Base-by-base conservation (phyloP, 2,113 vertebrate species). In the Pseudorectes ferrugineus region DNA sequence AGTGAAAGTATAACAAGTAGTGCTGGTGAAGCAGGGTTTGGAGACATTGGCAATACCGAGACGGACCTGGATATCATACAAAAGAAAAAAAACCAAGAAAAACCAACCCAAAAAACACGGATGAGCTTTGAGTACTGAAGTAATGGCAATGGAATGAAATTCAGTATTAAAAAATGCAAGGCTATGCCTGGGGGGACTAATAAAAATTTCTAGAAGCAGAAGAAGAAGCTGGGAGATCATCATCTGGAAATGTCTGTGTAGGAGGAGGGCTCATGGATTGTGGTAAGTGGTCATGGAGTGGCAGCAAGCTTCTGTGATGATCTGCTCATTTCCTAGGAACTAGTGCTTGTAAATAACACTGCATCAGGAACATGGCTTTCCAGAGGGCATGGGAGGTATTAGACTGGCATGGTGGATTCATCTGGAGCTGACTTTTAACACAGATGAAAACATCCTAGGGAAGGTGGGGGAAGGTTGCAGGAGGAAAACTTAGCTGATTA, bases 61-160 rank as follows among this genome's bases (percentile, higher is more conserved):
- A 45, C 24, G 4, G 75, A 73, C 51, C 43, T 90, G 88, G 71
- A 66, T 72, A 42, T 68, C n/a, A 42, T 48, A 59, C 71, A 68
- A 68, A 79, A 88, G 68, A 31, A 36, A 33, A 51, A 33, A 49
- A 57, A 25, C 72, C 72, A 68, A 35, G 28, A n/a, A 75, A 84
- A 54, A 42, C 4, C 26, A 85, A 33, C 45, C 17, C 35, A 55
- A 63, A 75, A 92, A 62, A 5, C 11, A 43, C 54, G 59, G 51
- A 83, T 92, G 71, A 95, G 82, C 38, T 95, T 86, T 85, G 67
- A 80, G 55, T 74, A 91, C 65, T 95, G 92, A 95, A 92, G 82
- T 96, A 95, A 97, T 57, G 46, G 51, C 72, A 91, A 67, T 52
- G 91, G 95, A 97, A 97, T 95, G 88, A 93, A 91, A 88, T 95